These are phyloP conservation scores for Planococcus citri DNA, from an alignment of 1,140 invertebrate species.

Conservation along the genomic window DNA sequence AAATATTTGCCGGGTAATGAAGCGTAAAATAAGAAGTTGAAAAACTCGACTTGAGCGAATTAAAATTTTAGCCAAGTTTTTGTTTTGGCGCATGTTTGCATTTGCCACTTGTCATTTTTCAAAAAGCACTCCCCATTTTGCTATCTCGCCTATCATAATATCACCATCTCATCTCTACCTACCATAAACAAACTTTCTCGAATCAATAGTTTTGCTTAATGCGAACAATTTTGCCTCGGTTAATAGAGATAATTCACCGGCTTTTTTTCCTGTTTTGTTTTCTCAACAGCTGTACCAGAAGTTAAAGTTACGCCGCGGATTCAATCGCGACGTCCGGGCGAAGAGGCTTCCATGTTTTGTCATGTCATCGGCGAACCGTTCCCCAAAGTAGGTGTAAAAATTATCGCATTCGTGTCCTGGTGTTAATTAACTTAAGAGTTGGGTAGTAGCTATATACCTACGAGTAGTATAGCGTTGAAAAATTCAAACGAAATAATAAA, in stretches of 20 bases:
- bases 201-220: conserved; percentile 3
- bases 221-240: background rate
- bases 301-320: conserved; percentile 54
- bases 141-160: no score
- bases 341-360: conserved; percentile 53
- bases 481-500: no score
- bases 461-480: no score
- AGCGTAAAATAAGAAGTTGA: background rate
- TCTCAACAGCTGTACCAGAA: conserved; percentile 47
- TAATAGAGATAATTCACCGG: background rate
- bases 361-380: conserved; percentile 57
- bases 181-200: background rate
- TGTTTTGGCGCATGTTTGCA: background rate
- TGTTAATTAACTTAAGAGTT: background rate
- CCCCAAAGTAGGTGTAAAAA: conserved; percentile 37
- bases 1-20: background rate
- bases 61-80: background rate
- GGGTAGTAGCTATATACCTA: background rate
- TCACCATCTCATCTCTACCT: no score
- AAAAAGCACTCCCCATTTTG: background rate
- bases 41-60: background rate
- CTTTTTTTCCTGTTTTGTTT: conserved; percentile 20
- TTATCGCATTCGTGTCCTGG: background rate
- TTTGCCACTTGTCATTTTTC: conserved; percentile 6
- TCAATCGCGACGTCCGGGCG: conserved; percentile 50